Base-by-base conservation (phyloP, 2,797 vertebrate genomes). In the Coregonus suidteri region DNA sequence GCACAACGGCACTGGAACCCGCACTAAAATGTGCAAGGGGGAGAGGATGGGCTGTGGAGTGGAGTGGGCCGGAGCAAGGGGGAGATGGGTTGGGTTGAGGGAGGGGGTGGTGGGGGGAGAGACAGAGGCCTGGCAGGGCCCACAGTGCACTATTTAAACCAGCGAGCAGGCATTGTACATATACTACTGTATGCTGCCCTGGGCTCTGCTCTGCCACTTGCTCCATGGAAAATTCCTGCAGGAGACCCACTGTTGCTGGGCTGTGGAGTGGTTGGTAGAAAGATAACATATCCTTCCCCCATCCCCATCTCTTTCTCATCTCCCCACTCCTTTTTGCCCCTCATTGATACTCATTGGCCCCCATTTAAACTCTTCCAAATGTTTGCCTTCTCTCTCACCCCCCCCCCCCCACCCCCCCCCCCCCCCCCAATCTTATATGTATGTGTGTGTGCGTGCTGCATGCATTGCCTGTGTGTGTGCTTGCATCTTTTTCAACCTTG, bases 221-320 rank as follows among this genome's bases (percentile, higher is more conserved):
- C 81, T 86, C 84, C 78, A 90, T 91, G 91, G 88, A 92, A 92
- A 90, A 91, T 93, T 92, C 89, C 85, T 88, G 82, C 75, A 77
- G 68, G 75, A 83, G 85, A 87, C 79, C 81, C 65, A 76, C 79
- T 86, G 85, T 80, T 85, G 86, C 83, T 85, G 81, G 83, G 81
- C 72, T 83, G 76, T 79, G 73, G 84, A 75, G 77, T 56, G 30
- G 64, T 76, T 77, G 78, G 78, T 79, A 80, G 82, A 74, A 79
- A 78, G 76, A 85, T 79, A 86, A 79, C 80, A 76, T 76, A 73
- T 75, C 81, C 78, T 59, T 56, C 79, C 80, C 31, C 71, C 35
- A 52, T 62, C 77, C 18, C 16, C 3, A 2, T 14, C 37, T n/a
- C 25, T 18, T 16, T 14, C 65, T 47, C 6, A 52, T 7, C 64